These are phyloP conservation scores for Aethina tumida DNA, from an alignment of 1,140 invertebrate species.

Conservation along the genomic window DNA sequence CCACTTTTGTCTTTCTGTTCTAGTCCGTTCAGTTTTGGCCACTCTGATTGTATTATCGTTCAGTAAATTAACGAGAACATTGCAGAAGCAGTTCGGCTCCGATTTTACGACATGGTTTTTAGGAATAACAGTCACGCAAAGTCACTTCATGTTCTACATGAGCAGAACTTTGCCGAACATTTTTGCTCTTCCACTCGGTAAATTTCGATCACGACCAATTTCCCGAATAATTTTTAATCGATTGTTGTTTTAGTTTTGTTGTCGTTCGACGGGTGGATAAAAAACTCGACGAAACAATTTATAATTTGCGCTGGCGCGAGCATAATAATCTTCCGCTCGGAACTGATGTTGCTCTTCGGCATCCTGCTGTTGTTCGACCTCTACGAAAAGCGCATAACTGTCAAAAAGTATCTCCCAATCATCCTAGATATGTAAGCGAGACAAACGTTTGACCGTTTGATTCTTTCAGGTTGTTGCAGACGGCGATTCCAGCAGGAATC, in stretches of 20 bases:
- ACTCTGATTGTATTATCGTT: slow-evolving; percentile 65
- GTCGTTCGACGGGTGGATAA: slow-evolving; percentile 78
- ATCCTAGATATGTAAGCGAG: not conserved
- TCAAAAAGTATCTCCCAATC: slow-evolving; percentile 46
- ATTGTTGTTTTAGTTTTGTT: slow-evolving; percentile 66
- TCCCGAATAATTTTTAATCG: slow-evolving; percentile 5
- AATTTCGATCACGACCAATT: slow-evolving; percentile 21
- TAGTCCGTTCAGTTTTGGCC: slow-evolving; percentile 76
- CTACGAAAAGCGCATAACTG: slow-evolving; percentile 43
- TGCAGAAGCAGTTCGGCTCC: slow-evolving; percentile 67
- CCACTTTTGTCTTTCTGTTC: slow-evolving; percentile 37
- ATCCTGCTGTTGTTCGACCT: slow-evolving; percentile 77
- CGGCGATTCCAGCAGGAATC: slow-evolving; percentile 60
- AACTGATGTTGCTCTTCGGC: slow-evolving; percentile 81
- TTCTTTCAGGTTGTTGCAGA: slow-evolving; percentile 58
- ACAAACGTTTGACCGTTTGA: not conserved
- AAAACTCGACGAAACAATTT: slow-evolving; percentile 63
- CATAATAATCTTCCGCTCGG: slow-evolving; percentile 85
- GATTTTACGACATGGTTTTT: slow-evolving; percentile 75
- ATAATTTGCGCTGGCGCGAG: slow-evolving; percentile 76
- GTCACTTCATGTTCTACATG: slow-evolving; percentile 97
- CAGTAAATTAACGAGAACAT: slow-evolving; percentile 56
- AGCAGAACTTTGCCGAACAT: slow-evolving; percentile 93
- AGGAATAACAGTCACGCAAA: slow-evolving; percentile 80
- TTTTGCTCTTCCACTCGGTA: slow-evolving; percentile 87